Evolutionary conservation across 2,888 invertebrate species (phyloP).

Genomic region (Corbicula japonica): DNA sequence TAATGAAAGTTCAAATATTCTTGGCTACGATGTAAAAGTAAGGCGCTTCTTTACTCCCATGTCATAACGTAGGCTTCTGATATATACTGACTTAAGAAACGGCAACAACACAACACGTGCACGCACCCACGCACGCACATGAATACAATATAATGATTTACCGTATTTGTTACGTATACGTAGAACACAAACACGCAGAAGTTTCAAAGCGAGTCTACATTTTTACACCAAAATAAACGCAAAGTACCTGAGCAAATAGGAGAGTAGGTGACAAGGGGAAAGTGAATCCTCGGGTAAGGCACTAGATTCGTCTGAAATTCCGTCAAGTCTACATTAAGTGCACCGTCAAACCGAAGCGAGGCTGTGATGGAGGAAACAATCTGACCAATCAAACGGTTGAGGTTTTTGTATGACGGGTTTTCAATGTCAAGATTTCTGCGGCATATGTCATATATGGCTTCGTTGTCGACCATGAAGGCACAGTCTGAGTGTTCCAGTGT

Average conservation of each 20-base stretch:
- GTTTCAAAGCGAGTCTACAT: not conserved
- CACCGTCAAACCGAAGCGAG: conserved; percentile 88
- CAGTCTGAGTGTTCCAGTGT: conserved; percentile 95
- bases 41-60: too few species aligned
- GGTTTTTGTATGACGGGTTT: conserved; percentile 94
- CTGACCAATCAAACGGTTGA: conserved; percentile 97
- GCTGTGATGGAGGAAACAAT: conserved; percentile 88
- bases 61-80: too few species aligned
- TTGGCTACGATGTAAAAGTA: too few species aligned
- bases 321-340: conserved; percentile 88
- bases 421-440: conserved; percentile 93
- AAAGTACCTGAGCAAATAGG: conserved; percentile 92
- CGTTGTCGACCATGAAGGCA: conserved; percentile 98
- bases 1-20: too few species aligned
- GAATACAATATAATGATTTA: too few species aligned
- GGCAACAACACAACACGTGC: too few species aligned
- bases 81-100: too few species aligned
- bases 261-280: conserved; percentile 94
- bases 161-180: not conserved
- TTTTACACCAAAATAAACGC: not conserved
- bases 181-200: not conserved
- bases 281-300: conserved; percentile 90
- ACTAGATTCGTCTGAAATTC: conserved; percentile 88
- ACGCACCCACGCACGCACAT: too few species aligned
- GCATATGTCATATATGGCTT: conserved; percentile 96